Base-by-base conservation (phyloP, 1,140 invertebrate species). In the Drosophila nigrodunni region DNA sequence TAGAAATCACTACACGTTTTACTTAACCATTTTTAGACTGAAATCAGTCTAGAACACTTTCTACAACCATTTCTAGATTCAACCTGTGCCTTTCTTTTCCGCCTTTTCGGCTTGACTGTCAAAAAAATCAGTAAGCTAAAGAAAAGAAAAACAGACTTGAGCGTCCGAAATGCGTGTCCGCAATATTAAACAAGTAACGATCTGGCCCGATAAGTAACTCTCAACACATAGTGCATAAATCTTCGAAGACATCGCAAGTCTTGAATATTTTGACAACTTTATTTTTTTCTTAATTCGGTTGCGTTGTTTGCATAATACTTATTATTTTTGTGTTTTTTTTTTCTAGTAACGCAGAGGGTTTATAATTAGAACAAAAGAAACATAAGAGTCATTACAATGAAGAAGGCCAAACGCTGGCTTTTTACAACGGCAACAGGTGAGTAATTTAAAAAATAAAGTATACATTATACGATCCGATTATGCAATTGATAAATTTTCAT, bases 351-450 rank as follows among this genome's bases (percentile, higher is more conserved):
- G 49, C 49, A 30, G 71, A 55, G 46, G n/a, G 58, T 21, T 41
- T 52, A 65, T 35, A 35, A 74, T 66, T 46, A 37, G 74, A 44
- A 37, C 43, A 61, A 60, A 43, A 39, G 39, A 18, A 60, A 70
- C 30, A 54, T 44, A 77, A 72, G 35, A 77, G 47, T 43, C 70
- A 39, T 65, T 74, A 91, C 71, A 60, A 91, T 91, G 90, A 90
- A 76, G 67, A 85, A 72, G 77, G 86, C 74, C 73, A 91, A 85
- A 74, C 76, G 80, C 80, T 91, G 90, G 90, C 83, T 82, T 67
- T 68, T 85, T 44, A 72, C 85, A 69, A 72, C 82, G 79, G 82
- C 82, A 74, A 78, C 85, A 76, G 80, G 90, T 91, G 61, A 88
- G 82, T 78, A 49, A 8, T 10, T 8, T 11, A 7, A 39, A 55